Conservation (phyloP, 2,888 invertebrate genomes). For the Escarpia spicata region DNA sequence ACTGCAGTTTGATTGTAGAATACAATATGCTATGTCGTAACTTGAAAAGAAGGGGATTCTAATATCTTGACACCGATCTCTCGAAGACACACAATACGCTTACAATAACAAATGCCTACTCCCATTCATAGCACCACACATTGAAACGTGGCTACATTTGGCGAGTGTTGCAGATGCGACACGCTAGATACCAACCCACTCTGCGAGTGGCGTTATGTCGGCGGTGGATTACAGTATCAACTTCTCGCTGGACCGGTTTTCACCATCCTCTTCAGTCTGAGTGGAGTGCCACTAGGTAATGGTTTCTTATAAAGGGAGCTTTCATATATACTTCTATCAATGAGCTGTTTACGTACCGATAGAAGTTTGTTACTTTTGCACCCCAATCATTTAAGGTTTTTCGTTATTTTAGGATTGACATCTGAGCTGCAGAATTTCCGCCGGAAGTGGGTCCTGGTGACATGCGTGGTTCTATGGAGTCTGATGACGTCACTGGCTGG, state of each 20-base stretch:
- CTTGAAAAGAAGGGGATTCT: no score
- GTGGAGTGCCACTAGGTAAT: conserved; percentile 36
- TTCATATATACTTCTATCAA: background rate
- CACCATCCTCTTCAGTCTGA: conserved; percentile 37
- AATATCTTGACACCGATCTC: no score
- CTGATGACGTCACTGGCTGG: conserved; percentile 35
- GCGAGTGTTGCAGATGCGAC: conserved; percentile 18
- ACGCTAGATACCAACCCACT: background rate
- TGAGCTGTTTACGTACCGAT: no score
- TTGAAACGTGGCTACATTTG: no score
- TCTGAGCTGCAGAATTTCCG: conserved; percentile 34
- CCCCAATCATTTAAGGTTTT: background rate
- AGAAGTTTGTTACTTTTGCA: no score
- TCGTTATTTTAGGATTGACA: conserved; percentile 29
- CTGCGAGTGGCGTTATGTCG: conserved; percentile 37
- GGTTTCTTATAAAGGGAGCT: background rate
- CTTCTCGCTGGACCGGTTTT: conserved; percentile 39
- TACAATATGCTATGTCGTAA: no score
- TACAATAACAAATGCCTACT: no score
- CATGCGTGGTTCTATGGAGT: conserved; percentile 32
- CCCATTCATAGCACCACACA: no score
- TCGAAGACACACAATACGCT: no score
- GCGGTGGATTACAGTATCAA: conserved; percentile 36
- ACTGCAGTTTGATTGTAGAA: no score
- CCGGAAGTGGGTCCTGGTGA: conserved; percentile 30